Conservation (phyloP, 2,113 vertebrate genomes). For the Ceyx margarethae region DNA sequence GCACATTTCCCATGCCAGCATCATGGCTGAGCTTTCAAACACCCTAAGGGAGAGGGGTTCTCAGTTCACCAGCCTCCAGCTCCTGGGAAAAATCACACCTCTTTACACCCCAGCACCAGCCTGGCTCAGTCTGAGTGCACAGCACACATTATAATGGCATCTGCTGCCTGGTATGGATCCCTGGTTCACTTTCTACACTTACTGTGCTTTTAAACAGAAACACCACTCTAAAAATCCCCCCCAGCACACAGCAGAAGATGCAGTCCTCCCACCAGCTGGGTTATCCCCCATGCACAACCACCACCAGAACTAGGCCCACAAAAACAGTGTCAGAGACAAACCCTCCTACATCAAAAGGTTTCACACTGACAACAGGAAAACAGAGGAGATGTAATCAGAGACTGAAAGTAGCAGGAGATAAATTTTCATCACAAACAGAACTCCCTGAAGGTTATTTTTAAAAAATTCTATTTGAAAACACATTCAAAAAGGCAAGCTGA, state of each 20-base stretch:
- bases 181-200: background rate
- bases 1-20: background rate
- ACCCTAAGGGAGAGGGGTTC: background rate
- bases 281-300: background rate
- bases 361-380: constrained; percentile 25
- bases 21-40: background rate
- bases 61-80: background rate
- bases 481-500: background rate
- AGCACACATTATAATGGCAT: background rate
- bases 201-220: background rate
- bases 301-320: background rate
- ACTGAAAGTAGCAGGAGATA: background rate
- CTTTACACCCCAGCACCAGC: background rate
- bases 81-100: background rate
- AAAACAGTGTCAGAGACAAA: background rate
- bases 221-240: background rate
- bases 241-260: background rate
- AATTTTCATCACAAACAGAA: background rate
- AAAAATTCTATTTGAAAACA: background rate
- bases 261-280: background rate
- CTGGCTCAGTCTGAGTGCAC: background rate
- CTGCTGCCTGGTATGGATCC: background rate
- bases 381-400: background rate
- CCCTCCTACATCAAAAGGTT: background rate
- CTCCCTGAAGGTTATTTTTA: background rate